Evolutionary conservation across 2,888 invertebrate species (phyloP), one percentile per base, ranked within the genome.

Genomic region (Mythimna ferrago): DNA sequence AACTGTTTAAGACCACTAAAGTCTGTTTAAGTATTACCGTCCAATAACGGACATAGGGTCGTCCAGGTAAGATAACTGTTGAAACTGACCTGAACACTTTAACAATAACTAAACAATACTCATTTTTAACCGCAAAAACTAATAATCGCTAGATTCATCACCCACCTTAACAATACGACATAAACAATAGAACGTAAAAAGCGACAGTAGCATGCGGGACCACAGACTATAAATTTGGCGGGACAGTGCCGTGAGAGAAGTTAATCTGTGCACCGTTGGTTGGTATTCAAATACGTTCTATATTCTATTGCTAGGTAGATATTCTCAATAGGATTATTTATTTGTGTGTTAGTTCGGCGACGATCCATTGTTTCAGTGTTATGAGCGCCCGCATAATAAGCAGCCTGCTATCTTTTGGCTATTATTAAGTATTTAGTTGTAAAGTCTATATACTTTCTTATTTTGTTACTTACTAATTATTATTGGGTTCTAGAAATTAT

Each of bases 261-360:
- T 85, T 87, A 85, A 86, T 86, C 85, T 77, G 71, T 80, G 48
- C 64, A 83, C 86, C 78, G 87, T 85, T 86, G 87, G 81, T 86
- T 86, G 85, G 81, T 86, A 87, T 83, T 83, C 76, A 80, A 86
- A 87, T 77, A 85, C 65, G 72, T 70, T 64, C 51, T 80, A 72
- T 74, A 26, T 65, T 64, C 51, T 80, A 71, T 76, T 26, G 71
- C 72, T 76, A 76, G 74, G 66, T 58, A 61, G 21, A 16, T 68
- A 73, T 68, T 71, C 83, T 71, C 68, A 61, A 69, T 58, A n/a
- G 61, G 58, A 73, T 80, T 73, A 70, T 70, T 67, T 83, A 80
- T 83, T 72, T 69, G 44, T 66, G 35, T 41, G 16, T 74, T 66
- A 71, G 75, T 70, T 58, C 16, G 14, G n/a, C 21, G 67, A 51